phyloP scores from a whole-genome alignment of 2,113 vertebrate genomes.

The Cebus imitator region DNA sequence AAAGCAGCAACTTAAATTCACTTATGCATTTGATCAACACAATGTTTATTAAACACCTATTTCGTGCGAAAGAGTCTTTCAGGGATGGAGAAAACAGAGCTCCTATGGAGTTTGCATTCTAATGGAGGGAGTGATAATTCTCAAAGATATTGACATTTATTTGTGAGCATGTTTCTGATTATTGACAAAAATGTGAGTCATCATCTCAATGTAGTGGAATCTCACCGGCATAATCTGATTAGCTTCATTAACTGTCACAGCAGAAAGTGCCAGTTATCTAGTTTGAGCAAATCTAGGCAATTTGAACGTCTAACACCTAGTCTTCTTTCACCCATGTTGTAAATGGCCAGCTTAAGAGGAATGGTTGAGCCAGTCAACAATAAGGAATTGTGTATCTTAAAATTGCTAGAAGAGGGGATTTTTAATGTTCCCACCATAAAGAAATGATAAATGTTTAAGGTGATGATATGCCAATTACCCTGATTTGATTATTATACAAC shows the following conservation, averaged over 20 bases:
- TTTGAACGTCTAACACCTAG: not conserved
- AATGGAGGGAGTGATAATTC: not conserved
- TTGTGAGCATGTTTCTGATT: not conserved
- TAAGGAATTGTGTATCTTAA: not conserved
- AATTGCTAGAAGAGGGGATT: not conserved
- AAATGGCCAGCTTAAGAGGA: not conserved
- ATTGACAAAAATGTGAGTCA: not conserved
- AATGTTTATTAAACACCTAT: not conserved
- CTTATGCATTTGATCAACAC: not conserved
- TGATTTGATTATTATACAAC: not conserved
- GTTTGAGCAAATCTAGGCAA: not conserved
- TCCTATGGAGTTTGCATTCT: not conserved
- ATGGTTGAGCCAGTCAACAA: not conserved
- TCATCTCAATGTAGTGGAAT: not conserved
- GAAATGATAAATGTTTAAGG: not conserved
- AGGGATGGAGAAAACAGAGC: not conserved
- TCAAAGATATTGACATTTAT: not conserved
- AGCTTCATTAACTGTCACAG: not conserved
- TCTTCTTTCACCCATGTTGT: not conserved
- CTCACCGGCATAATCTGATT: not conserved
- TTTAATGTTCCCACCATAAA: not conserved
- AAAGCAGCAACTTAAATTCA: slow-evolving; percentile 3
- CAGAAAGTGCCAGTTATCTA: not conserved
- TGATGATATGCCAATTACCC: not conserved
- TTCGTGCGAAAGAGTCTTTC: not conserved